Evolutionary conservation across 2,797 vertebrate genomes (phyloP).

Genomic region (Spinibarbus caldwelli): DNA sequence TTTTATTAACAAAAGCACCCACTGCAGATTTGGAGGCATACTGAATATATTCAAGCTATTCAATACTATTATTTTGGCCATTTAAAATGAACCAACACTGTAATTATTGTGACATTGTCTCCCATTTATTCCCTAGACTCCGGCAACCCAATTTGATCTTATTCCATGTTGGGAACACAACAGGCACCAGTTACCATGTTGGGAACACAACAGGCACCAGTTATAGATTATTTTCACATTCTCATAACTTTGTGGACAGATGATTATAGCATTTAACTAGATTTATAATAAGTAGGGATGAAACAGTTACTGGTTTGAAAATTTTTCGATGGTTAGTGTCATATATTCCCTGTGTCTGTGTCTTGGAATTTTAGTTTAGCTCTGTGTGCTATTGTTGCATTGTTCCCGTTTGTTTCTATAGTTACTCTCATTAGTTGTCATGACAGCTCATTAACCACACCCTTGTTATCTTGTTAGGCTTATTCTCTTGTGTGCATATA

Average conservation of each 20-base stretch:
- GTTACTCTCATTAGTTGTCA: too few relatives aligned
- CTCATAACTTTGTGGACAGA: neutral
- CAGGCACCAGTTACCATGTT: neutral
- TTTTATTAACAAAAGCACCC: conserved; percentile 12
- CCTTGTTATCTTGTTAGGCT: too few relatives aligned
- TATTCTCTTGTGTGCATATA: too few relatives aligned
- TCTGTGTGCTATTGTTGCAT: too few relatives aligned
- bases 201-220: neutral
- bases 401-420: too few relatives aligned
- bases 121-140: neutral
- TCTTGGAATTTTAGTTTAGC: too few relatives aligned
- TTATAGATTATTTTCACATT: neutral
- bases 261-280: neutral
- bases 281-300: neutral
- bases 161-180: neutral
- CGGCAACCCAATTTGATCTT: neutral
- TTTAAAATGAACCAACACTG: neutral
- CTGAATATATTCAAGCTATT: neutral
- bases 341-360: too few relatives aligned
- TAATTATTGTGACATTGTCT: neutral
- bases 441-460: too few relatives aligned
- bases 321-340: too few relatives aligned
- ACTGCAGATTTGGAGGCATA: neutral
- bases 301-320: neutral
- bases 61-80: neutral